These are phyloP conservation scores for Polyodon spathula DNA, from an alignment of 2,113 vertebrate species.

Conservation along the genomic window DNA sequence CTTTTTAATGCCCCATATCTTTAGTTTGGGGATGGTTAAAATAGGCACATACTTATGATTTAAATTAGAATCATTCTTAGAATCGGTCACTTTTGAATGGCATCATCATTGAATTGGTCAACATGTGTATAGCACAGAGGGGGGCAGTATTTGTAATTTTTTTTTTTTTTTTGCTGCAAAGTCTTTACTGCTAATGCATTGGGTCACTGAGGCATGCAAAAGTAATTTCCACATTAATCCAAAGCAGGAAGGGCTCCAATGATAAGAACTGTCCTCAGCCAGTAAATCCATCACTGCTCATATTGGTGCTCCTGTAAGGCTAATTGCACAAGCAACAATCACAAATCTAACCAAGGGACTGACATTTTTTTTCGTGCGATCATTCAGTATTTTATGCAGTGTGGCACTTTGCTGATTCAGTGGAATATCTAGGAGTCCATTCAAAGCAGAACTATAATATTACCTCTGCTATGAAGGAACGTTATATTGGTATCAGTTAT, in stretches of 20 bases:
- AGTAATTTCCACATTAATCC: conserved; percentile 58
- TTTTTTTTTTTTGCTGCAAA: conserved; percentile 31
- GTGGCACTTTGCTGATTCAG: neutral
- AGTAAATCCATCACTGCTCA: conserved; percentile 44
- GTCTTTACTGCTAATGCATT: conserved; percentile 45
- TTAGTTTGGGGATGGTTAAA: too few species aligned
- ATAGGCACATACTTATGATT: too few species aligned
- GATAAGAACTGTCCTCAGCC: conserved; percentile 48
- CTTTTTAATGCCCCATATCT: too few species aligned
- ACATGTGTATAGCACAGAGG: conserved; percentile 4
- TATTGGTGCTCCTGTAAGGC: conserved; percentile 33
- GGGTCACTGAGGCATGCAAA: conserved; percentile 47
- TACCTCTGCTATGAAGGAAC: neutral
- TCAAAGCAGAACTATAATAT: neutral
- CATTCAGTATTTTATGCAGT: neutral
- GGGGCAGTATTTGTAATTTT: conserved; percentile 27
- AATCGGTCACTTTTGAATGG: conserved; percentile 19
- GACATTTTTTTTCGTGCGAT: neutral
- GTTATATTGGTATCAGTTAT: neutral
- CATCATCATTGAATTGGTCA: conserved; percentile 18
- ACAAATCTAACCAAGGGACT: conserved; percentile 22
- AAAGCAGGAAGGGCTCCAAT: conserved; percentile 33
- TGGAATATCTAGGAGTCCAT: neutral
- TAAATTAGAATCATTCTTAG: too few species aligned
- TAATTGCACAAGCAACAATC: conserved; percentile 44